Percentiles rank a stretch among this genome's conserved stretches.
Conservation (phyloP, 2,888 invertebrate genomes). For the Trissolcus brochymenae region DNA sequence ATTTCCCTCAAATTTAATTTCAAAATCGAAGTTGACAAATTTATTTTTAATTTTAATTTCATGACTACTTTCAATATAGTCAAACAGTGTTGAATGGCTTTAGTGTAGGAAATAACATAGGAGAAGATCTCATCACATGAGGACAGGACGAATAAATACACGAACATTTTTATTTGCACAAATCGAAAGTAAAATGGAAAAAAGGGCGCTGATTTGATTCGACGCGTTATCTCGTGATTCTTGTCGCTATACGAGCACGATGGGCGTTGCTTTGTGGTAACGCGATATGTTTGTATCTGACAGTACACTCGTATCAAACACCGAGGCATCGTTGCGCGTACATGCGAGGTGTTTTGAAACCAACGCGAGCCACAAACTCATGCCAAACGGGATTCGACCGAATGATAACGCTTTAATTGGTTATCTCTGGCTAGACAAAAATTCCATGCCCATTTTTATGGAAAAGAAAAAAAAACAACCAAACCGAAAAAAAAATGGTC, state of each 20-base stretch:
- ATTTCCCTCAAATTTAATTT: too few relatives aligned
- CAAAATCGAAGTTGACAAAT: too few relatives aligned
- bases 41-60: too few relatives aligned
- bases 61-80: too few relatives aligned
- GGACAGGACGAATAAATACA: too few relatives aligned
- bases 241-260: conserved; percentile 66
- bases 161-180: conserved; percentile 23
- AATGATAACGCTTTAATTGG: conserved; percentile 51
- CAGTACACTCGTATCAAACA: conserved; percentile 51
- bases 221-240: conserved; percentile 56
- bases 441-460: too few relatives aligned
- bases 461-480: too few relatives aligned
- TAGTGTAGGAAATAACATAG: neutral
- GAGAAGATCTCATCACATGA: neutral
- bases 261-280: conserved; percentile 70
- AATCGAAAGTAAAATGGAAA: conserved; percentile 26
- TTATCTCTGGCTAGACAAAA: conserved; percentile 27
- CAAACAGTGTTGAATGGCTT: neutral
- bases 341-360: conserved; percentile 44
- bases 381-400: conserved; percentile 34
- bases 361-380: conserved; percentile 44
- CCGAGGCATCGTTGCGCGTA: conserved; percentile 22
- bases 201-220: conserved; percentile 39
- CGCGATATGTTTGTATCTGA: conserved; percentile 67
- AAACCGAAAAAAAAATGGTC: too few relatives aligned